phyloP scores from a whole-genome alignment of 2,888 invertebrate species.

The Luperina nickerlii region DNA sequence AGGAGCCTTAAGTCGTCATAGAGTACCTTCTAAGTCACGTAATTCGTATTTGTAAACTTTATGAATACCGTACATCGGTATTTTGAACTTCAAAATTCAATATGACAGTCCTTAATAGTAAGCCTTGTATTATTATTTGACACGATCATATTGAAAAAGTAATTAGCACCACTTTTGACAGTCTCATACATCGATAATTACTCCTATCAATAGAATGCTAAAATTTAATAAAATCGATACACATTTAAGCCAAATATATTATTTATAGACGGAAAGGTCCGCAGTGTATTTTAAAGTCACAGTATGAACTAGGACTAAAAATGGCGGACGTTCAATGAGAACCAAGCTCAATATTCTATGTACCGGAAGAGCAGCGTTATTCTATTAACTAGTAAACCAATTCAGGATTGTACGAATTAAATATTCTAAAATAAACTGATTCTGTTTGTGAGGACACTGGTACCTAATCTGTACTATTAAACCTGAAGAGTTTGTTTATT shows the following conservation, averaged over 20 bases:
- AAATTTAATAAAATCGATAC: neutral
- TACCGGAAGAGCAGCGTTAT: conserved; percentile 25
- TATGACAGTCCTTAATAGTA: too few species aligned
- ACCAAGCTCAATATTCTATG: conserved; percentile 43
- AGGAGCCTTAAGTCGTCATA: too few species aligned
- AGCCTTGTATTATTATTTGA: too few species aligned
- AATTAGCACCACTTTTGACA: neutral
- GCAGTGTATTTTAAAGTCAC: conserved; percentile 25
- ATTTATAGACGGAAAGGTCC: neutral
- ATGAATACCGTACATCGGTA: too few species aligned
- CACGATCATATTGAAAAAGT: neutral
- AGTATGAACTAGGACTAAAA: conserved; percentile 14
- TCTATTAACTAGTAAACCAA: conserved; percentile 32
- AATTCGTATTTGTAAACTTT: too few species aligned
- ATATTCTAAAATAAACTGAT: conserved; percentile 27
- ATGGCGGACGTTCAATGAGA: conserved; percentile 22
- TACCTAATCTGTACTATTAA: neutral
- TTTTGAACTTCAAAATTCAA: too few species aligned
- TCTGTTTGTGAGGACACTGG: neutral
- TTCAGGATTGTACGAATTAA: neutral
- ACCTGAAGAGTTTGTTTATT: neutral
- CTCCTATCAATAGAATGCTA: neutral
- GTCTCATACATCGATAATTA: neutral
- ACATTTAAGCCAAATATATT: neutral
- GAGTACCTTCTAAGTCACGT: too few species aligned